Evolutionary conservation across 2,113 vertebrate genomes (phyloP).

Genomic region (Oryzias celebensis): DNA sequence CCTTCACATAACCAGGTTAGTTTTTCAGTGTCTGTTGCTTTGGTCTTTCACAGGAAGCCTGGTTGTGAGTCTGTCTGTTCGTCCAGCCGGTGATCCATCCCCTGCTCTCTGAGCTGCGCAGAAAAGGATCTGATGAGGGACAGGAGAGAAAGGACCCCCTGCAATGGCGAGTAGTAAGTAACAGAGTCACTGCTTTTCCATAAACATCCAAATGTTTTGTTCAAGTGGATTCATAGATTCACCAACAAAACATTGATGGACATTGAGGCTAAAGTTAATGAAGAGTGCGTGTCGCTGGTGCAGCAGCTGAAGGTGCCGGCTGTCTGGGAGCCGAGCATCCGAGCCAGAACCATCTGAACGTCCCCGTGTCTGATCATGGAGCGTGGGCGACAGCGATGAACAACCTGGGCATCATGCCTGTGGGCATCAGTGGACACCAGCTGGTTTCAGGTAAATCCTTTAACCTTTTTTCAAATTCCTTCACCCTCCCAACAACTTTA

Average conservation of each 20-base stretch:
- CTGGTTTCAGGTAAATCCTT: constrained; percentile 87
- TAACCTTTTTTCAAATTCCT: background rate
- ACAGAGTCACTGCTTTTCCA: background rate
- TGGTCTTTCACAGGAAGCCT: constrained; percentile 43
- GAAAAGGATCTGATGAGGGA: constrained; percentile 59
- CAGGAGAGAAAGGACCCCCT: constrained; percentile 63
- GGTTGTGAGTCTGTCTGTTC: constrained; percentile 8
- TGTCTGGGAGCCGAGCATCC: constrained; percentile 81
- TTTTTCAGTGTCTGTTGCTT: background rate
- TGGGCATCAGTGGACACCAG: constrained; percentile 88
- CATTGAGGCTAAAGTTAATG: background rate
- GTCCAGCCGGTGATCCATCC: constrained; percentile 29
- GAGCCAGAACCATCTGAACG: constrained; percentile 80
- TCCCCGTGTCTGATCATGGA: constrained; percentile 85
- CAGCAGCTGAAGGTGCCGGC: constrained; percentile 88
- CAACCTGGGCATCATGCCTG: constrained; percentile 91
- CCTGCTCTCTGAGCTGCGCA: constrained; percentile 61
- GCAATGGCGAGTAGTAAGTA: constrained; percentile 88
- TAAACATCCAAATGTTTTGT: background rate
- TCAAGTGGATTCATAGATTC: background rate
- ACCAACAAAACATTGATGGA: background rate
- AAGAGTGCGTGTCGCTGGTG: constrained; percentile 1
- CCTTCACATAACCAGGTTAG: background rate
- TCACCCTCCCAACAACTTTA: too few species aligned
- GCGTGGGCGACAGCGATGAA: constrained; percentile 96